These are phyloP conservation scores for Thomomys bottae DNA, from an alignment of 2,113 vertebrate genomes.

Conservation along the genomic window DNA sequence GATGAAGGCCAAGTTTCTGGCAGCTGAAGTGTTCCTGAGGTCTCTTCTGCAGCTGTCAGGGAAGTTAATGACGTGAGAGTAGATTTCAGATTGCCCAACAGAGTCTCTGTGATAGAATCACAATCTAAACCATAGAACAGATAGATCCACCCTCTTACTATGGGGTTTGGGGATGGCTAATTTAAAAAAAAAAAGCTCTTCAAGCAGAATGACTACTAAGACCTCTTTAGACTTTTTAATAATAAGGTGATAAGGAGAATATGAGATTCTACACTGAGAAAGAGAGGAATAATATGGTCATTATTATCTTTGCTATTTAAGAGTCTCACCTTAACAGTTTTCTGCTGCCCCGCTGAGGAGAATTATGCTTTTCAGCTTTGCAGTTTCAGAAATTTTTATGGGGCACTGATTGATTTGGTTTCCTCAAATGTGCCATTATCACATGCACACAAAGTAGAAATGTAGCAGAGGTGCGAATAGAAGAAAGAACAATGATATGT, in stretches of 20 bases:
- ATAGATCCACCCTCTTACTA: background rate
- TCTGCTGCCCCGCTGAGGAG: background rate
- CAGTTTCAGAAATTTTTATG: constrained; percentile 1
- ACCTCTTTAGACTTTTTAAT: background rate
- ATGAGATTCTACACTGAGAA: background rate
- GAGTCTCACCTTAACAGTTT: background rate
- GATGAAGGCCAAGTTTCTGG: background rate
- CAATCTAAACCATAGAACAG: background rate
- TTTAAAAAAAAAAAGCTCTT: background rate
- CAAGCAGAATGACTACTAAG: background rate
- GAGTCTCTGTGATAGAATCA: background rate
- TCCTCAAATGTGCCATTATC: background rate
- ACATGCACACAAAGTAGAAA: constrained; percentile 1
- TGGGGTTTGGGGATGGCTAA: background rate
- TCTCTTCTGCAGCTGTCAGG: background rate
- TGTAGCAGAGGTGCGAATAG: background rate
- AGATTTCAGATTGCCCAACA: background rate
- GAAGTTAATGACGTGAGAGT: constrained; percentile 15
- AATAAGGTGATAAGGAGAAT: constrained; percentile 12
- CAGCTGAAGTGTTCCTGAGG: background rate
- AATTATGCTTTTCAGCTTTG: background rate
- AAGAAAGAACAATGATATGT: background rate
- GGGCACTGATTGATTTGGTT: constrained; percentile 14
- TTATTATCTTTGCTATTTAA: background rate
- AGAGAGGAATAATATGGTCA: background rate